Conservation (phyloP, 2,113 vertebrate species). For the Aythya baeri region DNA sequence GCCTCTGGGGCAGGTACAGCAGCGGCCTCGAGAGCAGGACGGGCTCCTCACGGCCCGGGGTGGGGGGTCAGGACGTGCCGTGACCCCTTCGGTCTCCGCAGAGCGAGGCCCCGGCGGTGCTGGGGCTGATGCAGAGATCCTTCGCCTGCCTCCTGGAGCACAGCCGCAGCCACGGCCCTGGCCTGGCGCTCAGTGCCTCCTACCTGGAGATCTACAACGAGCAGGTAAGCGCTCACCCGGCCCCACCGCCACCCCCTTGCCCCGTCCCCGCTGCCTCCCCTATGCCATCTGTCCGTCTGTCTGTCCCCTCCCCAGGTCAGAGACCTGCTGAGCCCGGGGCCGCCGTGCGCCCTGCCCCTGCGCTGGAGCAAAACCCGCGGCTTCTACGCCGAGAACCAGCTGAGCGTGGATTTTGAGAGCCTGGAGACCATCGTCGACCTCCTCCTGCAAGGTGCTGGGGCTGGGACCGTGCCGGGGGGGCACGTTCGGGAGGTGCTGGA, state of each 20-base stretch:
- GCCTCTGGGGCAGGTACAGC: slow-evolving; percentile 73
- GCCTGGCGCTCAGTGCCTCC: slow-evolving; percentile 73
- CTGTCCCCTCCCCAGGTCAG: slow-evolving; percentile 62
- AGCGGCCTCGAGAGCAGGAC: accelerated
- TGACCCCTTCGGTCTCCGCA: background rate
- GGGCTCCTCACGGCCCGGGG: background rate
- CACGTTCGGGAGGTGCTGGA: accelerated
- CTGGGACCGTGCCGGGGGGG: background rate
- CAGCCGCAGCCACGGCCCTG: slow-evolving; percentile 2
- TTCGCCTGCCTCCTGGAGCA: slow-evolving; percentile 76
- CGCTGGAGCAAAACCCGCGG: slow-evolving; percentile 77
- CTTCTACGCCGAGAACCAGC: slow-evolving; percentile 80
- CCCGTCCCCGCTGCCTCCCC: background rate
- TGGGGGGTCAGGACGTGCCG: accelerated
- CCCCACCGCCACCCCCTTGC: accelerated
- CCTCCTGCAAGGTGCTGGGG: slow-evolving; percentile 70
- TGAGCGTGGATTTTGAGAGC: slow-evolving; percentile 63
- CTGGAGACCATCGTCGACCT: slow-evolving; percentile 72
- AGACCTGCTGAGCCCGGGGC: slow-evolving; percentile 74
- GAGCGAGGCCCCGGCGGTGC: slow-evolving; percentile 34
- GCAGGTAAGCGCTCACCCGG: slow-evolving; percentile 43
- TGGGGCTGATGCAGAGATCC: slow-evolving; percentile 79
- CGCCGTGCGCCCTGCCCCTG: slow-evolving; percentile 59
- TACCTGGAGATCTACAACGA: slow-evolving; percentile 84
- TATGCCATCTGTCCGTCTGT: accelerated